Conservation (phyloP, 2,113 vertebrate genomes). For the Prietella phreatophila region DNA sequence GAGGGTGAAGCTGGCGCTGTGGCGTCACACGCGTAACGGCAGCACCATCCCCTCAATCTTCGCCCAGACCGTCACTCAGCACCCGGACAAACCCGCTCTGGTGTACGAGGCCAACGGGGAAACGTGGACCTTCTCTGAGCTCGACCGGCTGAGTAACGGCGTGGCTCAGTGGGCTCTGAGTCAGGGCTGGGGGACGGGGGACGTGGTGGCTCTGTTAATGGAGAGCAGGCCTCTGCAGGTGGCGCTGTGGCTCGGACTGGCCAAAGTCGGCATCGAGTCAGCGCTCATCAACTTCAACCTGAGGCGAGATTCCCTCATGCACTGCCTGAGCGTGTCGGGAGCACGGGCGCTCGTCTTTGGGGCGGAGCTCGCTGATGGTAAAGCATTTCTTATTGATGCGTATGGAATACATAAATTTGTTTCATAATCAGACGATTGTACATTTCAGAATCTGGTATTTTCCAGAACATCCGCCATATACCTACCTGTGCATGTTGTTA, state of each 20-base stretch:
- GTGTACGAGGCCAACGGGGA: slow-evolving; percentile 80
- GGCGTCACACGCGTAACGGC: slow-evolving; percentile 67
- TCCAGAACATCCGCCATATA: background rate
- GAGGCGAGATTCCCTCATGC: slow-evolving; percentile 77
- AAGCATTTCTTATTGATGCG: slow-evolving; percentile 24
- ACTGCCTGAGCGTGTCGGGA: slow-evolving; percentile 78
- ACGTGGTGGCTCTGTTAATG: slow-evolving; percentile 86
- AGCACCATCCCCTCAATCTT: slow-evolving; percentile 82
- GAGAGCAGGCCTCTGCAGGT: slow-evolving; percentile 85
- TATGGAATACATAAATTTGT: background rate
- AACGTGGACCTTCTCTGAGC: slow-evolving; percentile 79
- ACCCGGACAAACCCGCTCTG: slow-evolving; percentile 80
- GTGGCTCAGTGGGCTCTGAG: slow-evolving; percentile 76
- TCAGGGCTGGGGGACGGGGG: slow-evolving; percentile 76
- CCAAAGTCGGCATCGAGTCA: slow-evolving; percentile 81
- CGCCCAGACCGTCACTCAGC: slow-evolving; percentile 66
- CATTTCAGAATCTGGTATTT: background rate
- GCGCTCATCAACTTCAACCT: slow-evolving; percentile 87
- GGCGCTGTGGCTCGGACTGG: slow-evolving; percentile 87
- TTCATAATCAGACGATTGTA: too few species aligned
- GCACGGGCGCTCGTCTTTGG: slow-evolving; percentile 83
- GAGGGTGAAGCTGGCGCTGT: slow-evolving; percentile 78
- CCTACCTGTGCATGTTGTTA: background rate
- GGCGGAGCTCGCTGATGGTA: slow-evolving; percentile 81
- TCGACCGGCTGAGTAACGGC: slow-evolving; percentile 78